Evolutionary conservation across 2,888 invertebrate genomes (phyloP), one percentile per base, ranked within the genome.

Genomic region (Leptopilina drosophilae): DNA sequence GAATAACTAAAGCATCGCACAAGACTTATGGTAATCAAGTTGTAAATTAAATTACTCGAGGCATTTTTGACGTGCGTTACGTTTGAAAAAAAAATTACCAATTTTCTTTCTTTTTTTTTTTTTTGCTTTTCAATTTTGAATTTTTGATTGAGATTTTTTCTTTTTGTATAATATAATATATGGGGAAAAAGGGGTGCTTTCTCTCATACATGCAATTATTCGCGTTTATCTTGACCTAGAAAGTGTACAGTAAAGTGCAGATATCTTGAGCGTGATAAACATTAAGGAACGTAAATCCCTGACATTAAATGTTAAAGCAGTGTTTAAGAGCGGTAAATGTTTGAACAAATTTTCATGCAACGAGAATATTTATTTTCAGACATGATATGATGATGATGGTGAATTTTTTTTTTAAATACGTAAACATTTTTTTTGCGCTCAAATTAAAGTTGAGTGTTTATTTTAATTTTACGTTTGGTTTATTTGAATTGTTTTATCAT

Each of bases 1-100:
- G 59, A 7, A 49, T 49, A 59, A n/a, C n/a, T 8, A 62, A 62
- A 62, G 8, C 15, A 62, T 62, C 62, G 65, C 14, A 6, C 73
- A 69, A 53, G 69, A 56, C 53, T 56, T 33, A 26, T 67, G 53
- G 11, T 42, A 79, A 85, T 77, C 33, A 75, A 82, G 76, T 79
- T 78, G 81, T 79, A 80, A 87, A 87, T 86, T 80, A 56, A 83
- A 86, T 85, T 83, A 82, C n/a, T 5, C 53, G 20, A n/a, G 53
- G 56, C 26, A 33, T n/a, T 73, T 56, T 73, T 56, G 15, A 26
- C 53, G 56, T 20, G 62, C n/a, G 15, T 56, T 56, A 20, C 69
- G 14, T 49, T 12, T 46, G 33, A 33, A 26, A 5, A 14, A 20
- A n/a, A n/a, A 56, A 73, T 73, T 33, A 33, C 14, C 26, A 33